Conservation (phyloP, 1,140 invertebrate species). For the Lutraria rhynchaena region DNA sequence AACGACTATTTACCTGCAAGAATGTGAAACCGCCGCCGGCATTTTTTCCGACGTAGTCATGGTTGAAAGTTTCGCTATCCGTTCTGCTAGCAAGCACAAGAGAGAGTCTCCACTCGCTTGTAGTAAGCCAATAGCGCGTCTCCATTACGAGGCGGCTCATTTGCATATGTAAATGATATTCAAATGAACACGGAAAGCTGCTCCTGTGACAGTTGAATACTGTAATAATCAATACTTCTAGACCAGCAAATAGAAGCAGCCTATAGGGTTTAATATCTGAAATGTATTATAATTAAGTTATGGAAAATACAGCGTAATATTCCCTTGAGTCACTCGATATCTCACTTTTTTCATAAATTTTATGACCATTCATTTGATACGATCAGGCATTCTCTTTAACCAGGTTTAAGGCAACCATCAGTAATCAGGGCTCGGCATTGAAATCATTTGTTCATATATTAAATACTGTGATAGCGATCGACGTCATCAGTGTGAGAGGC, state of each 20-base stretch:
- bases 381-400: slow-evolving; percentile 52
- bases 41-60: too few relatives aligned
- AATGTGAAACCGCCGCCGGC: slow-evolving; percentile 4
- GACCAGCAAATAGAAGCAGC: slow-evolving; percentile 55
- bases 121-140: slow-evolving; percentile 49
- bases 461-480: slow-evolving; percentile 45
- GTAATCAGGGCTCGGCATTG: slow-evolving; percentile 45
- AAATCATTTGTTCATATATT: slow-evolving; percentile 60
- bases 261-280: slow-evolving; percentile 61
- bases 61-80: too few relatives aligned
- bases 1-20: slow-evolving; percentile 40
- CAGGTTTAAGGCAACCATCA: slow-evolving; percentile 32
- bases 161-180: slow-evolving; percentile 56
- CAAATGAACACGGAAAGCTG: slow-evolving; percentile 11
- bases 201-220: slow-evolving; percentile 27
- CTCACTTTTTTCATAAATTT: slow-evolving; percentile 63
- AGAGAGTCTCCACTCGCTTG: not conserved
- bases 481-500: slow-evolving; percentile 42
- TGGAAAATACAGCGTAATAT: slow-evolving; percentile 37
- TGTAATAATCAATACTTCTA: slow-evolving; percentile 57
- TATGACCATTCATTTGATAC: slow-evolving; percentile 62
- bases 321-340: slow-evolving; percentile 58
- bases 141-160: slow-evolving; percentile 29
- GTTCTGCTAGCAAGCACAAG: not conserved
- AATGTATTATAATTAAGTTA: slow-evolving; percentile 62